phyloP scores from a whole-genome alignment of 1,140 invertebrate genomes.

The Brachystomella parvula region DNA sequence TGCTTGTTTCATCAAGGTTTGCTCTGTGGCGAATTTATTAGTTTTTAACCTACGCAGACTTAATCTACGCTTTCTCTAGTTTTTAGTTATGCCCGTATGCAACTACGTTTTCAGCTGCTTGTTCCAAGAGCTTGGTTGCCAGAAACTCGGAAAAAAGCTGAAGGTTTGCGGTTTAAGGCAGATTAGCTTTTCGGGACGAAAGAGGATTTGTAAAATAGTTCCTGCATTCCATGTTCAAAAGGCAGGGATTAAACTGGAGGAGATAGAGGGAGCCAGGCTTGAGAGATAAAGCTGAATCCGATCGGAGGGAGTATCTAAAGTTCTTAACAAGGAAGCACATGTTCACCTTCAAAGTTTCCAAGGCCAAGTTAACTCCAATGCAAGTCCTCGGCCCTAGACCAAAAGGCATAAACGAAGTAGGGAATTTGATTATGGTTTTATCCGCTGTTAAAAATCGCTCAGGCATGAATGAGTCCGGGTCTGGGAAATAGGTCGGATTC shows the following conservation, averaged over 20 bases:
- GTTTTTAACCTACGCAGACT: too few relatives aligned
- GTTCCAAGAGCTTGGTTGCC: too few relatives aligned
- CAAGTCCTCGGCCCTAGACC: slow-evolving; percentile 53
- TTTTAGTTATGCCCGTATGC: too few relatives aligned
- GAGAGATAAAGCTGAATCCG: slow-evolving; percentile 17
- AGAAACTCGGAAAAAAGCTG: too few relatives aligned
- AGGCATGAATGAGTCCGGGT: slow-evolving; percentile 50
- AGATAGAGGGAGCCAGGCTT: slow-evolving; percentile 23
- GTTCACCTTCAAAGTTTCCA: slow-evolving; percentile 14
- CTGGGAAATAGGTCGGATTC: slow-evolving; percentile 51
- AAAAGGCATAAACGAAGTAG: slow-evolving; percentile 53
- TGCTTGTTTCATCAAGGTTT: too few relatives aligned
- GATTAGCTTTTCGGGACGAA: too few relatives aligned
- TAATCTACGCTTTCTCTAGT: too few relatives aligned
- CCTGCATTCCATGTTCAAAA: slow-evolving; percentile 14
- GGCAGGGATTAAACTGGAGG: slow-evolving; percentile 16
- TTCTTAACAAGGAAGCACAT: neutral
- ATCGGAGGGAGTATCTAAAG: slow-evolving; percentile 14
- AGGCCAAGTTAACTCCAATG: slow-evolving; percentile 24
- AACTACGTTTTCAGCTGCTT: too few relatives aligned
- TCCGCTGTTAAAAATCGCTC: slow-evolving; percentile 45
- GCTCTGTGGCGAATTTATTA: too few relatives aligned
- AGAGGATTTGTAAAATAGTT: neutral
- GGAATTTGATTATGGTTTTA: slow-evolving; percentile 42
- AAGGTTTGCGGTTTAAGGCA: too few relatives aligned